Evolutionary conservation across 2,888 invertebrate genomes (phyloP).

Genomic region (Scaptomyza reducta): DNA sequence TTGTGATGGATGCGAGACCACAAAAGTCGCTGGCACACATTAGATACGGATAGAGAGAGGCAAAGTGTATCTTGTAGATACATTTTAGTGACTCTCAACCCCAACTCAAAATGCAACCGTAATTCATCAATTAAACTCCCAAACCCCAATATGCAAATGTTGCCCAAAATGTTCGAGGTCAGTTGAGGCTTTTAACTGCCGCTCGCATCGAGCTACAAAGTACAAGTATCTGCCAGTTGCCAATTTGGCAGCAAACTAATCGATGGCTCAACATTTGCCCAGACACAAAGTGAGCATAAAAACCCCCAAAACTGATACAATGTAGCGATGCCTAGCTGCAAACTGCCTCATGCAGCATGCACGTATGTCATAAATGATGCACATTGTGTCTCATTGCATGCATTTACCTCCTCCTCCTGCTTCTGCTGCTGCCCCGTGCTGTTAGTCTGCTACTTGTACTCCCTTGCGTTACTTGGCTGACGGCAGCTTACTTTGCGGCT

Average conservation of each 20-base stretch:
- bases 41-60: neutral
- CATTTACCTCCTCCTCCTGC: constrained; percentile 18
- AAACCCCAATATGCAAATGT: constrained; percentile 57
- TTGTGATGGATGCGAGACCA: constrained; percentile 37
- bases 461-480: constrained; percentile 7
- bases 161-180: constrained; percentile 56
- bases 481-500: constrained; percentile 67
- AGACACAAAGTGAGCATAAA: constrained; percentile 64
- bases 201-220: constrained; percentile 4
- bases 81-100: constrained; percentile 1
- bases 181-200: constrained; percentile 47
- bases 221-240: constrained; percentile 72
- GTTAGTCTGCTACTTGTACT: constrained; percentile 5
- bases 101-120: constrained; percentile 42
- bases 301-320: neutral
- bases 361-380: constrained; percentile 73
- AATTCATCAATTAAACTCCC: constrained; percentile 73
- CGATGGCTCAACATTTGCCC: constrained; percentile 76
- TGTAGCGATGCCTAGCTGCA: neutral
- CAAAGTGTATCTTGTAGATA: constrained; percentile 26
- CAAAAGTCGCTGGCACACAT: constrained; percentile 40
- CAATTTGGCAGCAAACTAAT: constrained; percentile 75
- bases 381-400: constrained; percentile 61
- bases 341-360: no score
- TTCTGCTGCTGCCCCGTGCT: neutral